Base-by-base conservation (phyloP, 1,140 invertebrate species). In the Linepithema humile region DNA sequence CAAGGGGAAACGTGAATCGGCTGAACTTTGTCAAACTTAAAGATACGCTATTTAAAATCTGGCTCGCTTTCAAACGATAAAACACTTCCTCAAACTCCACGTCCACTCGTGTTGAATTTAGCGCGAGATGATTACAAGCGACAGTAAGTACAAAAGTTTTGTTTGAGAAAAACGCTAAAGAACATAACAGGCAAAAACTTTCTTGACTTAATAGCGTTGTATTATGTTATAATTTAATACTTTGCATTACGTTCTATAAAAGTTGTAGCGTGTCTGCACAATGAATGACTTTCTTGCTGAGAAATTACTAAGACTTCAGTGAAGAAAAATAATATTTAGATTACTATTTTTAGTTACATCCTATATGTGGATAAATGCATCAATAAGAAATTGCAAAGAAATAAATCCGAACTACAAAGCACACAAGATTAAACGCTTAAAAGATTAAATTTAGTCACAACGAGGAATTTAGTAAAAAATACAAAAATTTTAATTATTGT, bases 311-410 rank as follows among this genome's bases (percentile, higher is more conserved):
- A 70, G 55, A 69, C 64, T 80, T 80, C 32, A 43, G 32, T 6
- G 9, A 6, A 3, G 57, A 70, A 6, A 3, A 70, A 70, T 80
- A 57, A 57, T 70, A 80, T 80, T 80, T 70, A 69, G n/a, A 57
- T 69, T 67, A 20, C 45, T 55, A 29, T 50, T 45, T 55, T 17
- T 48, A 62, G 23, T 45, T 26, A n/a, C n/a, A 26, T 40, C 15
- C 17, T 55, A 26, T 38, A 20, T 45, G 29, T 15, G 3, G 7
- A 26, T 48, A 77, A 77, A 12, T 10, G 73, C 60, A 26, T 75
- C 40, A 29, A 77, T 77, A 77, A 48, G 7, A 35, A 45, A 32
- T 48, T 17, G 7, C 15, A 32, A 15, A 45, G 12, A n/a, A 64
- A 20, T 4, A 48, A 45, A 15, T 45, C 15, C 4, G 43, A 12